phyloP scores from a whole-genome alignment of 2,888 invertebrate species.

The Caenorhabditis sulstoni region DNA sequence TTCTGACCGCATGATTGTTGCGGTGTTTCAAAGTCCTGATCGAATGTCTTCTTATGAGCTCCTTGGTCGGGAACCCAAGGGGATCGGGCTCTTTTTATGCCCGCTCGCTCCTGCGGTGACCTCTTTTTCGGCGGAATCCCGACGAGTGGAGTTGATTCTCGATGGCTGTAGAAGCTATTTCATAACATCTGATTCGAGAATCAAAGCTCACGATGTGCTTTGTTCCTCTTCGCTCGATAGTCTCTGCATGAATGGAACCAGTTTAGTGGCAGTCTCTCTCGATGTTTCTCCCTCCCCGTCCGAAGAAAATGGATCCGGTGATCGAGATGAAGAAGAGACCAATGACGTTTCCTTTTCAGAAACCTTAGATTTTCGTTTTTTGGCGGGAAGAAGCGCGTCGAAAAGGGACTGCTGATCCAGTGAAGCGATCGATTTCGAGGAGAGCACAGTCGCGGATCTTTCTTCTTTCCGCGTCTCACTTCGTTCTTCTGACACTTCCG shows the following conservation, averaged over 20 bases:
- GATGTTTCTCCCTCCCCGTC: constrained; percentile 32
- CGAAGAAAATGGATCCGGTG: constrained; percentile 26
- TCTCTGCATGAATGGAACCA: constrained; percentile 18
- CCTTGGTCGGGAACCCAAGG: no score
- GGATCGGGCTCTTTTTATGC: no score
- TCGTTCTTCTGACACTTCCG: neutral
- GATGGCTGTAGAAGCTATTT: neutral
- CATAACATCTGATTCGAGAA: no score
- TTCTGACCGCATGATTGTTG: no score
- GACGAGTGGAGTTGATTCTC: neutral
- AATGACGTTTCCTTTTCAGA: neutral
- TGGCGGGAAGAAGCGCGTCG: constrained; percentile 24
- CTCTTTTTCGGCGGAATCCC: no score
- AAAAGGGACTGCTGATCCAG: constrained; percentile 21
- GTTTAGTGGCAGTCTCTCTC: neutral
- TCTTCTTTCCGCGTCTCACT: no score
- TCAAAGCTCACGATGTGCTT: neutral
- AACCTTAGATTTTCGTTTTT: no score
- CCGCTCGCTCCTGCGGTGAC: no score
- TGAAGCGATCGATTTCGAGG: constrained; percentile 3
- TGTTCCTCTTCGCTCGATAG: constrained; percentile 27
- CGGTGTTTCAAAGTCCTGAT: no score
- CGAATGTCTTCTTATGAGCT: no score
- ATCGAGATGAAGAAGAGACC: constrained; percentile 1
- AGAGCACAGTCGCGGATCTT: constrained; percentile 3